phyloP scores from a whole-genome alignment of 1,140 invertebrate species.

The Cardiocondyla obscurior region DNA sequence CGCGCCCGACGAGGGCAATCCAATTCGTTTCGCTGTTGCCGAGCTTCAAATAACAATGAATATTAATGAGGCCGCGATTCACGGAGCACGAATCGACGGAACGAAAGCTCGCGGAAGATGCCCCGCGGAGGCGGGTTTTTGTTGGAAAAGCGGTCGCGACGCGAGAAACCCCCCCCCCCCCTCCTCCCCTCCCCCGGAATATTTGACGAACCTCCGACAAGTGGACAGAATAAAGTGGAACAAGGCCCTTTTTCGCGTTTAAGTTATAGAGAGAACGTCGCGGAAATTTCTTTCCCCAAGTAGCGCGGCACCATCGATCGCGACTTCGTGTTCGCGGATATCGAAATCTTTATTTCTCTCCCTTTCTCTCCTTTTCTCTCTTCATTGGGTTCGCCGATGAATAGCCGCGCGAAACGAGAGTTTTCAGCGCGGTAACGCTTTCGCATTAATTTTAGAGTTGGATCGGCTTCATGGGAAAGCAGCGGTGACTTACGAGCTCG shows the following conservation, averaged over 20 bases:
- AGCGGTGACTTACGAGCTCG: conserved; percentile 24
- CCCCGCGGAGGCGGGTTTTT: not conserved
- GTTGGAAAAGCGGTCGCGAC: not conserved
- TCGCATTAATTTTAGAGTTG: conserved; percentile 20
- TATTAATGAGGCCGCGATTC: conserved; percentile 18
- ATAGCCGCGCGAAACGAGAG: conserved; percentile 2
- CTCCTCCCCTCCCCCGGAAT: too few relatives aligned
- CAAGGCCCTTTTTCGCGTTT: not conserved
- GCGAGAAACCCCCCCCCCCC: not conserved
- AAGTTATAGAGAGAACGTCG: not conserved
- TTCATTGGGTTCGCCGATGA: not conserved
- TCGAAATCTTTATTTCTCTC: too few relatives aligned
- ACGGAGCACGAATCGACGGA: not conserved
- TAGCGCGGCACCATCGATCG: not conserved
- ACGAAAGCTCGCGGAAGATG: not conserved
- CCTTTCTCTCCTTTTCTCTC: too few relatives aligned
- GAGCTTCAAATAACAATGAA: conserved; percentile 36
- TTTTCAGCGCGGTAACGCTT: conserved; percentile 21
- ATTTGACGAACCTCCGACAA: not conserved
- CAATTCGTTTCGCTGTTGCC: conserved; percentile 28
- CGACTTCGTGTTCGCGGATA: not conserved
- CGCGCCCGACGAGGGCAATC: not conserved
- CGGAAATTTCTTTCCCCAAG: not conserved
- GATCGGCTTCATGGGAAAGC: conserved; percentile 5
- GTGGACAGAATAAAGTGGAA: not conserved